phyloP scores from a whole-genome alignment of 2,113 vertebrate species.

The Epinephelus cyanopodus region DNA sequence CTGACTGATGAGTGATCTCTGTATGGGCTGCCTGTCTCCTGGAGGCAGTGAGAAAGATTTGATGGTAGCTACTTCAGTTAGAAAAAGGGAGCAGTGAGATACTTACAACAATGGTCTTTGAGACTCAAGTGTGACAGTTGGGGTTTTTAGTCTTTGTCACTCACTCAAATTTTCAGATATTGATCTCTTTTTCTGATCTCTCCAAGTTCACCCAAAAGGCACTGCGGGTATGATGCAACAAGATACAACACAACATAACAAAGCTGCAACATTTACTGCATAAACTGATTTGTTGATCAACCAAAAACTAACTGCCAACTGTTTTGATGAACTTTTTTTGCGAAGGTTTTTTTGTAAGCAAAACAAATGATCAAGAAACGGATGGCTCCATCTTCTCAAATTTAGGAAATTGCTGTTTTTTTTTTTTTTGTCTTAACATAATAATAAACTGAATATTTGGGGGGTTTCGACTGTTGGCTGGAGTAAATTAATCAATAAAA shows the following conservation, averaged over 20 bases:
- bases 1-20: conserved; percentile 54
- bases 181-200: not conserved
- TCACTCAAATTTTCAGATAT: not conserved
- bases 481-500: too few species aligned
- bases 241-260: not conserved
- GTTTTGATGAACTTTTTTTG: not conserved
- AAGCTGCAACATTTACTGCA: not conserved
- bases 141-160: conserved; percentile 34
- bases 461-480: too few species aligned
- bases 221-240: not conserved
- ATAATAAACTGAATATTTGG: too few species aligned
- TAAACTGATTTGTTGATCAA: not conserved
- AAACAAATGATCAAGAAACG: not conserved
- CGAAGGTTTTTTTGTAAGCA: not conserved
- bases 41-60: conserved; percentile 49
- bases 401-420: too few species aligned
- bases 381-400: too few species aligned
- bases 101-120: conserved; percentile 40
- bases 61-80: conserved; percentile 25
- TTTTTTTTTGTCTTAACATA: too few species aligned
- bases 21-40: conserved; percentile 52
- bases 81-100: conserved; percentile 17
- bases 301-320: not conserved
- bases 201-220: conserved; percentile 5
- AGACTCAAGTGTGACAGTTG: conserved; percentile 17